These are phyloP conservation scores for Hyperoplus lanceolatus DNA, from an alignment of 2,797 vertebrate species.

Conservation along the genomic window DNA sequence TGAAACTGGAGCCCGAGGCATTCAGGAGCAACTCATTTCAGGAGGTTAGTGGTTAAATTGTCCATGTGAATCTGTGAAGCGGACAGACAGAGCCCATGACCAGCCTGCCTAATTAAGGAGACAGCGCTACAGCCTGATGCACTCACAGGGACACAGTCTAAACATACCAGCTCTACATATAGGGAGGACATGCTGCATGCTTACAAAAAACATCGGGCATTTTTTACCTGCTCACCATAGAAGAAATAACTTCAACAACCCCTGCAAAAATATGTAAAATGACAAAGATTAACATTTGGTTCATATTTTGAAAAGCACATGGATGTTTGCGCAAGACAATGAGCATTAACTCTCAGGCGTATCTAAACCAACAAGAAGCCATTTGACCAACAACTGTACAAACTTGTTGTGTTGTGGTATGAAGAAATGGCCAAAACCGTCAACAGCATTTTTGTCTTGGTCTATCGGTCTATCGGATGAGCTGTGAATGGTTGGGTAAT, in stretches of 20 bases:
- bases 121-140: constrained; percentile 50
- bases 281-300: not conserved
- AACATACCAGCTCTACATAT: not conserved
- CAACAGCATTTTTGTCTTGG: constrained; percentile 65
- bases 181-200: not conserved
- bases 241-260: not conserved
- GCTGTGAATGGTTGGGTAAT: constrained; percentile 63
- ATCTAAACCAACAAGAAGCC: constrained; percentile 37
- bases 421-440: constrained; percentile 51
- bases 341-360: not conserved
- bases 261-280: not conserved
- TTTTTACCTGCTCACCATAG: not conserved
- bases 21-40: constrained; percentile 85
- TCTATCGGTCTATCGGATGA: constrained; percentile 67
- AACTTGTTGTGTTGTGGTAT: constrained; percentile 57
- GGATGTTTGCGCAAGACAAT: not conserved
- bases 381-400: constrained; percentile 46
- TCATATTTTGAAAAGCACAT: not conserved
- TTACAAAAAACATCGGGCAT: not conserved
- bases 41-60: constrained; percentile 90
- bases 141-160: constrained; percentile 43
- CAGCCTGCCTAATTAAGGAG: constrained; percentile 86
- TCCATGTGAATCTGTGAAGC: constrained; percentile 87
- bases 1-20: constrained; percentile 86
- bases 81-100: constrained; percentile 75